These are phyloP conservation scores for Equus quagga DNA, from an alignment of 2,113 vertebrate genomes.

Conservation along the genomic window DNA sequence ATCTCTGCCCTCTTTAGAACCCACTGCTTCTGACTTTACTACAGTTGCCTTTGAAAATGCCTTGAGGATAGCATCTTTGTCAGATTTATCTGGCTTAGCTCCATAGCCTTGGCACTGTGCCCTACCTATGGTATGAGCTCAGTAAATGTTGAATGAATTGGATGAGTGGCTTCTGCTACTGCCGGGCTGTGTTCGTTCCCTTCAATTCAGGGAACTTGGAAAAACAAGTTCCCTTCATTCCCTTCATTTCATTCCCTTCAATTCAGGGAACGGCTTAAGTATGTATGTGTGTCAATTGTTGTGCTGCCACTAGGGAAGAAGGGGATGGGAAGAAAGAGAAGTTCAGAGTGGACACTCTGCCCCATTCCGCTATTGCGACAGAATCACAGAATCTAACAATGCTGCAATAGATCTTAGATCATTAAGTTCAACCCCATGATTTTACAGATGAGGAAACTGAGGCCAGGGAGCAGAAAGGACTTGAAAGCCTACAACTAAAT, in stretches of 20 bases:
- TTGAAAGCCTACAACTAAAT: not conserved
- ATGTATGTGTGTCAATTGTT: not conserved
- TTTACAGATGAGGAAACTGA: not conserved
- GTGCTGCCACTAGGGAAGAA: not conserved
- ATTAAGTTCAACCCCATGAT: not conserved
- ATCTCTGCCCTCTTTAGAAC: not conserved
- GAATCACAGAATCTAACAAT: not conserved
- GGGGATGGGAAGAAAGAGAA: not conserved
- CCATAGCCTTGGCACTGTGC: not conserved
- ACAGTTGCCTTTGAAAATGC: not conserved
- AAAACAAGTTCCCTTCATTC: too few species aligned
- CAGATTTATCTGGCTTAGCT: not conserved
- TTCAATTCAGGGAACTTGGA: not conserved
- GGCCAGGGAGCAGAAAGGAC: not conserved
- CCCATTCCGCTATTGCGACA: not conserved
- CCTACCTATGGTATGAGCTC: not conserved
- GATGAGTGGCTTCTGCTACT: not conserved
- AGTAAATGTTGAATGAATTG: not conserved
- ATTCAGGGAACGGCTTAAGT: not conserved
- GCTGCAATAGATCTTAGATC: not conserved
- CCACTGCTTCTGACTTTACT: not conserved
- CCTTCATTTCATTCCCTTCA: not conserved
- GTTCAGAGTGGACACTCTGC: not conserved
- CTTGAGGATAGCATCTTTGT: not conserved
- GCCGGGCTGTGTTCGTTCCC: not conserved